phyloP scores from a whole-genome alignment of 2,888 invertebrate species.

The Drepana falcataria region DNA sequence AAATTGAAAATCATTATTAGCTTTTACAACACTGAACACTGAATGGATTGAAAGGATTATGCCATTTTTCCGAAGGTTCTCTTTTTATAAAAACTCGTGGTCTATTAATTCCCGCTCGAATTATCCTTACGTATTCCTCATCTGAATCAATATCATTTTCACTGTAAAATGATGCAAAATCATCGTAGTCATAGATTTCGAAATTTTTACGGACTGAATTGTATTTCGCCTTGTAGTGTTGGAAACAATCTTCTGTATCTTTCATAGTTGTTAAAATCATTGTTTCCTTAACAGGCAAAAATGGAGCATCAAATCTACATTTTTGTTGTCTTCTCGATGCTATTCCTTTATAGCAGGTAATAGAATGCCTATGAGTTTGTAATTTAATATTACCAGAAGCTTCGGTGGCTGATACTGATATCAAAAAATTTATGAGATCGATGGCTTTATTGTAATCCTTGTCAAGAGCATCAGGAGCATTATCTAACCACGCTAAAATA shows the following conservation, averaged over 20 bases:
- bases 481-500: slow-evolving; percentile 39
- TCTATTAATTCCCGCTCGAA: slow-evolving; percentile 34
- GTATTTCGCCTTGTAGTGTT: slow-evolving; percentile 21
- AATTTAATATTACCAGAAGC: slow-evolving; percentile 32
- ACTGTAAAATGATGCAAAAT: slow-evolving; percentile 29
- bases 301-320: slow-evolving; percentile 37
- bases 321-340: slow-evolving; percentile 20
- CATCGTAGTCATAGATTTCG: slow-evolving; percentile 27
- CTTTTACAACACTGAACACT: no score
- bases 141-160: slow-evolving; percentile 27
- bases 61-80: slow-evolving; percentile 41
- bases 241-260: slow-evolving; percentile 24
- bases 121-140: slow-evolving; percentile 26
- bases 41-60: slow-evolving; percentile 50
- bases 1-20: no score
- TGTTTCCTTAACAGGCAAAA: slow-evolving; percentile 27
- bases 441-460: slow-evolving; percentile 15
- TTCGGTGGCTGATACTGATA: slow-evolving; percentile 27
- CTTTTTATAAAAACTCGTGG: slow-evolving; percentile 39
- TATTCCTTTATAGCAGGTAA: slow-evolving; percentile 30
- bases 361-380: slow-evolving; percentile 31
- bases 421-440: slow-evolving; percentile 25
- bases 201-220: slow-evolving; percentile 22
- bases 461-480: slow-evolving; percentile 27
- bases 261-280: slow-evolving; percentile 28